phyloP scores from a whole-genome alignment of 92 coral and sea anemone species.

The Paramuricea clavata region DNA sequence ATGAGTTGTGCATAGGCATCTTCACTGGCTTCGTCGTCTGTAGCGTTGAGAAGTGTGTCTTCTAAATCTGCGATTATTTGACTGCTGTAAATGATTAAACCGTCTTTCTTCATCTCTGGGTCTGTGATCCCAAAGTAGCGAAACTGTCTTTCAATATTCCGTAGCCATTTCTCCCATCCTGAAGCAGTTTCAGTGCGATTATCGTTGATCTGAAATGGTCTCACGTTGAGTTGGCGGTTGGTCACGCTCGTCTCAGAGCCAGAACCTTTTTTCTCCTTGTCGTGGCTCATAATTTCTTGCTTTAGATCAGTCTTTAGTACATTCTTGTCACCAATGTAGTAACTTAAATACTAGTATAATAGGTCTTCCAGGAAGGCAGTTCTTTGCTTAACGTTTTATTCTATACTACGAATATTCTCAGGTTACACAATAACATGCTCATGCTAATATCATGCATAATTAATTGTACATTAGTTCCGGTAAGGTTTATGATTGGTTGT shows the following conservation, averaged over 20 bases:
- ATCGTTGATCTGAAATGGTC: slow-evolving; percentile 38
- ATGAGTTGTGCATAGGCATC: slow-evolving; percentile 23
- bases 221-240: slow-evolving; percentile 53
- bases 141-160: slow-evolving; percentile 70
- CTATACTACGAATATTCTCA: no score
- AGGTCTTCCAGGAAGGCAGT: no score
- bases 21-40: not conserved
- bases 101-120: slow-evolving; percentile 64
- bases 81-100: slow-evolving; percentile 39
- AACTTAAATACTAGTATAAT: not conserved
- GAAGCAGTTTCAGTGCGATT: slow-evolving; percentile 53
- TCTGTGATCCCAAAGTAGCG: slow-evolving; percentile 61
- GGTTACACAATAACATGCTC: no score
- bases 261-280: not conserved
- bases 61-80: slow-evolving; percentile 43
- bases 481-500: no score
- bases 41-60: slow-evolving; percentile 24
- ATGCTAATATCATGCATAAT: no score
- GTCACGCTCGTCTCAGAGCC: not conserved
- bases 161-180: slow-evolving; percentile 63
- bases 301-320: not conserved
- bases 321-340: not conserved
- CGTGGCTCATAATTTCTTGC: not conserved
- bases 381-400: no score
- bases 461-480: no score